These are phyloP conservation scores for Toxonevra muliebris DNA, from an alignment of 2,888 invertebrate genomes.

Conservation along the genomic window DNA sequence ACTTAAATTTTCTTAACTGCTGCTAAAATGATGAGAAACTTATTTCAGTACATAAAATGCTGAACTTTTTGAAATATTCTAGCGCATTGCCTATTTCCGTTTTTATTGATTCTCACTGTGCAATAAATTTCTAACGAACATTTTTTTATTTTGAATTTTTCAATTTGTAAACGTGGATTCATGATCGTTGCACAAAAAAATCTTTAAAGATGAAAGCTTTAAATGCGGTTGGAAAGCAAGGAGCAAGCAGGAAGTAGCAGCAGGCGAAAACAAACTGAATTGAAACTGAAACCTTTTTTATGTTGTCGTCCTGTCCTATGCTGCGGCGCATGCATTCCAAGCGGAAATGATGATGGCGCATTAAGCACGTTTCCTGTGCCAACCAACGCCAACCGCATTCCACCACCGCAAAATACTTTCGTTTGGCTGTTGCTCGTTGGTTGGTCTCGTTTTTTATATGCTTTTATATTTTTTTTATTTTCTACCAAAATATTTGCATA, in stretches of 20 bases:
- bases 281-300: constrained; percentile 1
- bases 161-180: too few species aligned
- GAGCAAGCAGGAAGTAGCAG: neutral
- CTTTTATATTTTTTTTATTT: constrained; percentile 27
- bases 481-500: constrained; percentile 56
- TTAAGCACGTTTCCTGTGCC: constrained; percentile 48
- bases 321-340: neutral
- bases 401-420: constrained; percentile 18
- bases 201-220: neutral
- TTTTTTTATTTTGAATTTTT: too few species aligned
- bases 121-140: too few species aligned
- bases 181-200: too few species aligned
- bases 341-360: constrained; percentile 38
- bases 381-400: constrained; percentile 33
- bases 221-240: neutral
- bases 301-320: neutral
- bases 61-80: too few species aligned
- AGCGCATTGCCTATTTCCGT: too few species aligned
- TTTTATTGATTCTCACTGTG: too few species aligned
- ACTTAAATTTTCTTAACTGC: too few species aligned
- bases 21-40: too few species aligned
- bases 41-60: too few species aligned
- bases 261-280: neutral
- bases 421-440: neutral
- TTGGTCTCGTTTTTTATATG: constrained; percentile 36